Conservation (phyloP, 2,888 invertebrate genomes). For the Gryllus longicercus region DNA sequence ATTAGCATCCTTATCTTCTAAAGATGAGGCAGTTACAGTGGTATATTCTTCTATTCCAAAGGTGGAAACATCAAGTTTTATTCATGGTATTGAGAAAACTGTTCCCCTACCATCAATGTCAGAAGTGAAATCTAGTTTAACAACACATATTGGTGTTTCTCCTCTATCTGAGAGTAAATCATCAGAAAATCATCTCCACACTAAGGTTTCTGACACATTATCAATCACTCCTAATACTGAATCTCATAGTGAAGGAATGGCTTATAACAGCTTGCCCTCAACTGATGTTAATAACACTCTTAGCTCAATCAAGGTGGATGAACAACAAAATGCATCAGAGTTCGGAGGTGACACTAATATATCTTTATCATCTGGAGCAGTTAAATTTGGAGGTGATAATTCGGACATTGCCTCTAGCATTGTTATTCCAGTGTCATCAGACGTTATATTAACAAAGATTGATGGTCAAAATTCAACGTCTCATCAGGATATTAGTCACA, state of each 20-base stretch:
- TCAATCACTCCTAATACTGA: background rate
- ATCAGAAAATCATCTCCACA: background rate
- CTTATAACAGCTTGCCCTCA: background rate
- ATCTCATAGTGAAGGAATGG: background rate
- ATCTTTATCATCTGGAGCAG: constrained; percentile 3
- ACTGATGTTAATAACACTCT: background rate
- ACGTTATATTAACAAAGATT: constrained; percentile 1
- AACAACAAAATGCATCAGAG: background rate
- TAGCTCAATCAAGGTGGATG: background rate
- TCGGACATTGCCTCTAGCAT: constrained; percentile 18
- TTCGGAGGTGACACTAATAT: background rate
- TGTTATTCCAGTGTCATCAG: background rate
- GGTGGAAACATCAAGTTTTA: constrained; percentile 12
- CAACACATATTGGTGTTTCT: background rate
- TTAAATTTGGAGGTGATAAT: constrained; percentile 3
- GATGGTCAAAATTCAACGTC: background rate
- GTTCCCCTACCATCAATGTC: constrained; percentile 26
- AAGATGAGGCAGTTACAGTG: constrained; percentile 25
- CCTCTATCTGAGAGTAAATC: background rate
- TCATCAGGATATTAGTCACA: constrained; percentile 26
- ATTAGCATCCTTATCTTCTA: constrained; percentile 10
- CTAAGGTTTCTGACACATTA: background rate
- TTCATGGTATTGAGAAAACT: background rate
- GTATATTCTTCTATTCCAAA: constrained; percentile 25
- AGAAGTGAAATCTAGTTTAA: constrained; percentile 26